Conservation (phyloP, 2,888 invertebrate genomes). For the Sympetrum striolatum region DNA sequence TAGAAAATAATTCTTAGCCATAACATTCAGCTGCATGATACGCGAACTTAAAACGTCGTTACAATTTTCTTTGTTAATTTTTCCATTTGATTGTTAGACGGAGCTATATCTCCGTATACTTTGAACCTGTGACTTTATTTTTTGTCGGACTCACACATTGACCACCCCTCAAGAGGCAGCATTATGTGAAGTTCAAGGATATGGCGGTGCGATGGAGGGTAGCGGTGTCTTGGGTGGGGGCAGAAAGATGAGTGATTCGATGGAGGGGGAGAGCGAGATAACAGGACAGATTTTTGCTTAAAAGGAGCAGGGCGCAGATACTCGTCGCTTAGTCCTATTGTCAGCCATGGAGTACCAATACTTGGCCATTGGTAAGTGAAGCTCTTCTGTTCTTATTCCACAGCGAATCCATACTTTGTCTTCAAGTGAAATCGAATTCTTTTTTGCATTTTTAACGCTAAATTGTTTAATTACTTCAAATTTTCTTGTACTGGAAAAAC, state of each 20-base stretch:
- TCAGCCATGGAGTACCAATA: constrained; percentile 23
- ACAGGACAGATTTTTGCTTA: background rate
- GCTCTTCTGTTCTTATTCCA: background rate
- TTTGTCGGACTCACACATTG: background rate
- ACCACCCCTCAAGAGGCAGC: background rate
- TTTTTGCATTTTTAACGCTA: too few relatives aligned
- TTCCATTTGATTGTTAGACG: background rate
- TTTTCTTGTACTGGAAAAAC: too few relatives aligned
- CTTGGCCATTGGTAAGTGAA: constrained; percentile 7
- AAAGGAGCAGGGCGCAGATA: background rate
- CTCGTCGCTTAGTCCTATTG: constrained; percentile 27
- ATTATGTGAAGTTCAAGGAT: background rate
- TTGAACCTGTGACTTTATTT: background rate
- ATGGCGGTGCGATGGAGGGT: background rate
- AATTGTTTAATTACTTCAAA: too few relatives aligned
- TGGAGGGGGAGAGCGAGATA: background rate
- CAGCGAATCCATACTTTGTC: background rate
- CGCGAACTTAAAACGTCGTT: background rate
- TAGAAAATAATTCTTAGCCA: too few relatives aligned
- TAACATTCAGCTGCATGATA: background rate
- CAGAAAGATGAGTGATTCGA: background rate
- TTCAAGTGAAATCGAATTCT: too few relatives aligned
- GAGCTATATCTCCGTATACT: background rate
- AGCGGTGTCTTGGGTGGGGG: background rate
- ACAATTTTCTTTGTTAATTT: background rate